A percentile compares a stretch with the other conserved stretches of the same genome.
These are phyloP conservation scores for Arrhopalites spinosus DNA, from an alignment of 2,888 invertebrate species.

Conservation along the genomic window DNA sequence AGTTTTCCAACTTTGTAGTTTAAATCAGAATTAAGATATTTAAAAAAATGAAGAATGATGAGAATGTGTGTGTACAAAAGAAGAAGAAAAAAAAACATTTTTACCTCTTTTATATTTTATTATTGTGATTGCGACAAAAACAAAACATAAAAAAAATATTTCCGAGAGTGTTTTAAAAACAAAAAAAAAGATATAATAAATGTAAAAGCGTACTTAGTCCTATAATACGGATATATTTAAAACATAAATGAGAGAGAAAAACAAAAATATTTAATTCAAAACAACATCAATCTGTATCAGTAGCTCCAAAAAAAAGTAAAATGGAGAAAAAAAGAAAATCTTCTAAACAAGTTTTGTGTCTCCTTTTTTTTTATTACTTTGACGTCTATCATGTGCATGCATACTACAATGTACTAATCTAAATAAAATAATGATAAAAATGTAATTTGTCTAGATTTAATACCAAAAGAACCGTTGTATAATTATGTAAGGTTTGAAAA, in stretches of 20 bases:
- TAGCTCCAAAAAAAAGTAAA: not conserved
- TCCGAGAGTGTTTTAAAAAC: not conserved
- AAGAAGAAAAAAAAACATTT: conserved; percentile 6
- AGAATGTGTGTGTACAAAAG: conserved; percentile 4
- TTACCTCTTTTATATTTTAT: conserved; percentile 26
- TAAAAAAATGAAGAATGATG: not conserved
- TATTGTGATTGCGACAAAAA: conserved; percentile 8
- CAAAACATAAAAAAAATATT: not conserved
- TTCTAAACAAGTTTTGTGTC: not conserved
- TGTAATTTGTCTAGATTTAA: not conserved
- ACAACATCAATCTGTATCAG: not conserved
- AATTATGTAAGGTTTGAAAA: no score
- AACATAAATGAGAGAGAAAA: not conserved
- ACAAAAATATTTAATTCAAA: not conserved
- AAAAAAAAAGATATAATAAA: not conserved
- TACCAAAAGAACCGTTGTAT: not conserved
- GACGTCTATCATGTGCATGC: not conserved
- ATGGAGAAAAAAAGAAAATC: not conserved
- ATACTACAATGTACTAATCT: not conserved
- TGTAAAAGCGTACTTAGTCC: not conserved
- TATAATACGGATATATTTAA: not conserved
- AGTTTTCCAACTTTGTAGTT: no score
- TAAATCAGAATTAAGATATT: no score
- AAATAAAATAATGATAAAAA: not conserved
- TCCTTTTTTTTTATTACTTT: not conserved